A percentile compares a stretch with the other conserved stretches of the same genome.
Evolutionary conservation across 2,888 invertebrate genomes (phyloP).

Genomic region (Apamea crenata): DNA sequence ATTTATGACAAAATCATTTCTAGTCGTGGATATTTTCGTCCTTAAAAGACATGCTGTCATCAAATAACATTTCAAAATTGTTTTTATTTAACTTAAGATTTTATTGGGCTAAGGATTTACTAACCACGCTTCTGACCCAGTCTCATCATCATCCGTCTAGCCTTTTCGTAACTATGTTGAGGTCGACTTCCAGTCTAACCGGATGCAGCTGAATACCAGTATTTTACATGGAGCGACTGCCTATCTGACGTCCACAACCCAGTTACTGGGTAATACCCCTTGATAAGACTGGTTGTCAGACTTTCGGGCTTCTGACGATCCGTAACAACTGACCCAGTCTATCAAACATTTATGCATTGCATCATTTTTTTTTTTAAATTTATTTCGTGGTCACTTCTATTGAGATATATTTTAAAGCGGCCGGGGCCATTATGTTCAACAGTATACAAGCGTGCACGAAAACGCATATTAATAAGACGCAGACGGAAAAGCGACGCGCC

Average conservation of each 20-base stretch:
- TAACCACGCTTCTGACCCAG: not conserved
- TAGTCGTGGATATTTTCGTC: not conserved
- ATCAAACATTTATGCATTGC: not conserved
- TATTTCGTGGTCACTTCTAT: not conserved
- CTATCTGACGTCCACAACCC: not conserved
- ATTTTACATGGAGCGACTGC: not conserved
- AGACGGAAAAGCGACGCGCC: not conserved
- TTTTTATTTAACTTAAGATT: not conserved
- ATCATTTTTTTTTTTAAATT: not conserved
- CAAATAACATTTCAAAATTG: not conserved
- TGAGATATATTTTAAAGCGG: not conserved
- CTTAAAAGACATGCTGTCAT: not conserved
- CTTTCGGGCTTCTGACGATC: not conserved
- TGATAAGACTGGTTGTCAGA: not conserved
- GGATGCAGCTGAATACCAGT: not conserved
- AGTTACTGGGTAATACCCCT: not conserved
- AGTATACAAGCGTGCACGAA: not conserved
- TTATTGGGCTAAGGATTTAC: not conserved
- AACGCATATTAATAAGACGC: not conserved
- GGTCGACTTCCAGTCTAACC: not conserved
- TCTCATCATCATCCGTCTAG: not conserved
- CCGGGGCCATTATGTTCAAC: not conserved
- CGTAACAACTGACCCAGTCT: not conserved
- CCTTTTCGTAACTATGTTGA: not conserved
- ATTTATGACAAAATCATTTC: not conserved